Conservation (phyloP, 2,113 vertebrate genomes). For the Aphelocoma coerulescens region DNA sequence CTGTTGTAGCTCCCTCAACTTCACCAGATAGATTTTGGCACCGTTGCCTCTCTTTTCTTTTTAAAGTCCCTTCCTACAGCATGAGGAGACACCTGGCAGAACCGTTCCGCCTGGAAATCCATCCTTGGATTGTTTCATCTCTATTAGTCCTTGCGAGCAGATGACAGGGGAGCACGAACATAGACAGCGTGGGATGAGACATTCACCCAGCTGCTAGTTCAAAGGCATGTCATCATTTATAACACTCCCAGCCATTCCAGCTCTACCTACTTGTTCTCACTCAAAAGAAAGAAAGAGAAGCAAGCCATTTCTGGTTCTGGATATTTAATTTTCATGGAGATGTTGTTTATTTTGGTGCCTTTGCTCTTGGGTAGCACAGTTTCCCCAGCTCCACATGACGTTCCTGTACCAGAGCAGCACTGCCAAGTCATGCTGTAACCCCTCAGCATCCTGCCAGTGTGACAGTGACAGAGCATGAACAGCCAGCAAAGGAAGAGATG, state of each 20-base stretch:
- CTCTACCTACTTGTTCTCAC: neutral
- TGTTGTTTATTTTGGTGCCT: neutral
- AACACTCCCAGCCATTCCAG: constrained; percentile 39
- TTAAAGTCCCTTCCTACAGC: neutral
- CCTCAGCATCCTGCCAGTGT: neutral
- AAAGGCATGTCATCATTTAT: constrained; percentile 47
- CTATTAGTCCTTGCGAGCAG: constrained; percentile 23
- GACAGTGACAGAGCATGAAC: neutral
- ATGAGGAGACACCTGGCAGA: constrained; percentile 5
- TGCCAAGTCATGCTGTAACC: neutral
- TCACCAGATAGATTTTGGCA: neutral
- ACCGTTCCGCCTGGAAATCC: neutral
- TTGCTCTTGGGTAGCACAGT: neutral
- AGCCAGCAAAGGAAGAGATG: neutral
- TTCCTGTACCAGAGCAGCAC: neutral
- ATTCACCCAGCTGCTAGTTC: constrained; percentile 54
- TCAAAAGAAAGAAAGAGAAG: neutral
- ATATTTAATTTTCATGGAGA: neutral
- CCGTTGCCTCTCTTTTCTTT: neutral
- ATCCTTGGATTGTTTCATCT: neutral
- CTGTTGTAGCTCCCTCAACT: fast-evolving
- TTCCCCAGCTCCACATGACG: neutral
- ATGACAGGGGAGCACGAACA: constrained; percentile 43
- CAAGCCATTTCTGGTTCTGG: neutral
- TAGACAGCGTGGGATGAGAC: constrained; percentile 49